A percentile compares a stretch with the other conserved stretches of the same genome.
These are phyloP conservation scores for Odontamblyopus rebecca DNA, from an alignment of 2,797 vertebrate genomes.

Conservation along the genomic window DNA sequence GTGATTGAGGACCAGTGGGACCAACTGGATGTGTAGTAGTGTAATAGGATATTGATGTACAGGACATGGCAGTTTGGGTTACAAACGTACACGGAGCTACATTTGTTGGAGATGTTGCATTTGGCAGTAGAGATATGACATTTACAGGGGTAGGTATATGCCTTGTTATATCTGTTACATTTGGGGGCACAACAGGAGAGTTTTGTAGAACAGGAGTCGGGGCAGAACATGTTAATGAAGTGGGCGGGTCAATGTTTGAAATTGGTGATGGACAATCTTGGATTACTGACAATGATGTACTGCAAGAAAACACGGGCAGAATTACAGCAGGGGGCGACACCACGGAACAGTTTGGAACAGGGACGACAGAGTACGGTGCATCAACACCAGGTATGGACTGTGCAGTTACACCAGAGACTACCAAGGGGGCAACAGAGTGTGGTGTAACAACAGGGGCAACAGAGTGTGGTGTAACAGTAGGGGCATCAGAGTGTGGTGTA, in stretches of 20 bases:
- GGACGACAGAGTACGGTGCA: conserved; percentile 2
- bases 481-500: too few relatives aligned
- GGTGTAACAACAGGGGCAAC: not conserved
- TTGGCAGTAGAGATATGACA: conserved; percentile 31
- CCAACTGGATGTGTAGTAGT: conserved; percentile 61
- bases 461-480: not conserved
- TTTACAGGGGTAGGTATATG: conserved; percentile 22
- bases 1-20: conserved; percentile 34
- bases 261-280: conserved; percentile 40
- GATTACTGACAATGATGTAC: conserved; percentile 25
- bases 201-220: conserved; percentile 19
- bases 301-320: conserved; percentile 36
- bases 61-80: conserved; percentile 70
- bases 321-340: conserved; percentile 45
- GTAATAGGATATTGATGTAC: conserved; percentile 74
- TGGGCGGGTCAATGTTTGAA: conserved; percentile 20
- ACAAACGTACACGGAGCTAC: conserved; percentile 61
- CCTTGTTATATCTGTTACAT: conserved; percentile 19
- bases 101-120: conserved; percentile 32
- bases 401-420: too few relatives aligned
- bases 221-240: conserved; percentile 27
- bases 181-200: conserved; percentile 20
- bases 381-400: not conserved
- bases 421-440: too few relatives aligned
- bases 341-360: conserved; percentile 58